Conservation (phyloP, 2,797 vertebrate genomes). For the Phylloscopus collybita region DNA sequence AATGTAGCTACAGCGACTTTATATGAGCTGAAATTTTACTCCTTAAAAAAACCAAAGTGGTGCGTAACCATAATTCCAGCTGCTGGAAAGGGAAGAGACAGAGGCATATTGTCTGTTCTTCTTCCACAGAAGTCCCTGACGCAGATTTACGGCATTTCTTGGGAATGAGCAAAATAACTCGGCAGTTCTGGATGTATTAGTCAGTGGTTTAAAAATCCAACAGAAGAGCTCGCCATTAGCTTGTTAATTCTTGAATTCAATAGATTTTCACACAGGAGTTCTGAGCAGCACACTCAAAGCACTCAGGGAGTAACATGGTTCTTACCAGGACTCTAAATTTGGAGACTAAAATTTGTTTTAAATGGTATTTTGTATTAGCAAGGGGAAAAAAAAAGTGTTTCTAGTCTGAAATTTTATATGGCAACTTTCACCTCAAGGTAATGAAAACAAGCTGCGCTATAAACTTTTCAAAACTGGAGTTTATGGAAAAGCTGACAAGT, state of each 20-base stretch:
- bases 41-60: neutral
- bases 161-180: neutral
- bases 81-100: neutral
- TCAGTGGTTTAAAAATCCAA: conserved; percentile 26
- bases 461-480: conserved; percentile 50
- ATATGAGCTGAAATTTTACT: neutral
- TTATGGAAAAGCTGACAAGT: conserved; percentile 65
- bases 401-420: conserved; percentile 52
- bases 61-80: neutral
- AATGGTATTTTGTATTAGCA: conserved; percentile 41
- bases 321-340: neutral
- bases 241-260: conserved; percentile 12
- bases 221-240: neutral
- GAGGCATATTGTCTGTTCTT: neutral
- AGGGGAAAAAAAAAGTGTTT: conserved; percentile 43
- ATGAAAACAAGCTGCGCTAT: conserved; percentile 59
- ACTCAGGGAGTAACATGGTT: neutral
- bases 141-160: neutral
- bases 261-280: neutral
- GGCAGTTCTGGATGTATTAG: neutral
- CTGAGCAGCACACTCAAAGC: neutral
- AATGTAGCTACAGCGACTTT: neutral
- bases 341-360: conserved; percentile 32
- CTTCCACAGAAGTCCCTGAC: neutral
- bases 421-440: conserved; percentile 62